A percentile compares a stretch with the other conserved stretches of the same genome.
These are phyloP conservation scores for Spondyliosoma cantharus DNA, from an alignment of 2,797 vertebrate species.

Conservation along the genomic window DNA sequence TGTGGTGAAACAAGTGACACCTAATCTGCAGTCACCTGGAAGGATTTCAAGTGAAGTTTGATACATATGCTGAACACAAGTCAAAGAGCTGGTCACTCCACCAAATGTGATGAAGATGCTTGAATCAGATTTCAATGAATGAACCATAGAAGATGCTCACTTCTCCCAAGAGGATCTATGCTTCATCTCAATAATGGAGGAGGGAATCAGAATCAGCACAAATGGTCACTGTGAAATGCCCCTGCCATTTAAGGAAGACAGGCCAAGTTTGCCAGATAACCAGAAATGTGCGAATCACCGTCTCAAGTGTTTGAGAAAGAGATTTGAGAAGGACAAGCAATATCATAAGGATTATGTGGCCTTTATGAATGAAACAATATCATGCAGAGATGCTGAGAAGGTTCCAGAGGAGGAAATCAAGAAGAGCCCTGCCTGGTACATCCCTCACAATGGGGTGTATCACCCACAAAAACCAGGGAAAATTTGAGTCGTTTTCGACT, in stretches of 20 bases:
- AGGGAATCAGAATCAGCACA: neutral
- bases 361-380: constrained; percentile 11
- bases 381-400: neutral
- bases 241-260: constrained; percentile 26
- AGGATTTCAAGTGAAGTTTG: neutral
- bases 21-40: neutral
- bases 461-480: constrained; percentile 6
- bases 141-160: neutral
- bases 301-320: neutral
- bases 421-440: constrained; percentile 9
- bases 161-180: constrained; percentile 10
- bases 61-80: neutral
- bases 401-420: neutral
- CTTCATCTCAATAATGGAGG: constrained; percentile 16
- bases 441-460: neutral
- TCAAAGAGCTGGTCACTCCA: neutral
- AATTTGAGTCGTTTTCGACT: neutral
- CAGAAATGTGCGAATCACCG: constrained; percentile 1
- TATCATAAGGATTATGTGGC: neutral
- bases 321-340: constrained; percentile 21
- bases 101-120: neutral
- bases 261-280: constrained; percentile 10
- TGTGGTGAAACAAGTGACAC: neutral
- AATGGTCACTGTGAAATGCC: constrained; percentile 34
- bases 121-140: constrained; percentile 9